Evolutionary conservation across 2,113 vertebrate genomes (phyloP), one percentile per base, ranked within the genome.

Genomic region (Hemibagrus wyckioides): DNA sequence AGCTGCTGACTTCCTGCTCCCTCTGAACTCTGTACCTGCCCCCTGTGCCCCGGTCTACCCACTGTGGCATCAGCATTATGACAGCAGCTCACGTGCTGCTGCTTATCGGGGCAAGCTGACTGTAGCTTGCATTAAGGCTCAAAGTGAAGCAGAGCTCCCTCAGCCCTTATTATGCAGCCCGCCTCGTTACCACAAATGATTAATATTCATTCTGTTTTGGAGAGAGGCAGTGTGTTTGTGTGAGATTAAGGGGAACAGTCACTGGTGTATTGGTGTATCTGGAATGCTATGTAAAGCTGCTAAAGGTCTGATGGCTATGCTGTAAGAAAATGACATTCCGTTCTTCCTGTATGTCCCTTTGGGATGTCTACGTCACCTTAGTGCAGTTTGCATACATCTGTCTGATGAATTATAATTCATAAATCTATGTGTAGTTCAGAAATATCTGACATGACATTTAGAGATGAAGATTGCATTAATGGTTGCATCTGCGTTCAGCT

Each of bases 161-260:
- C 84, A 77, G 84, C 65, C 80, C 88, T 89, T 84, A 90, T 86
- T 90, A 91, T 88, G 79, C 86, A 81, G 75, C 82, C 63, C 30
- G 83, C 83, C 91, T 90, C 77, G 30, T 91, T 90, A 91, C 89
- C 86, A 85, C 73, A 86, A 84, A 83, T 83, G 83, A 92, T 91
- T 83, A 90, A 91, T 91, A 92, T 91, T 88, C 85, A 88, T 92
- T 83, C 82, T 77, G 73, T 85, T 92, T 91, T 85, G 67, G 86
- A 89, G 84, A 85, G 82, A 76, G 69, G 81, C 65, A 10, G 33
- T 69, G 80, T 87, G 80, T 59, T 65, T 77, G 81, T 7, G 50
- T 10, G 63, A 86, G 85, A 82, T 86, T 86, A 86, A 81, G 63
- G 52, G 25, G 41, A 80, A 69, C 30, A 63, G n/a, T 69, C 41